Evolutionary conservation across 1,140 invertebrate species (phyloP), one percentile per base, ranked within the genome.

Genomic region (Tribolium madens): DNA sequence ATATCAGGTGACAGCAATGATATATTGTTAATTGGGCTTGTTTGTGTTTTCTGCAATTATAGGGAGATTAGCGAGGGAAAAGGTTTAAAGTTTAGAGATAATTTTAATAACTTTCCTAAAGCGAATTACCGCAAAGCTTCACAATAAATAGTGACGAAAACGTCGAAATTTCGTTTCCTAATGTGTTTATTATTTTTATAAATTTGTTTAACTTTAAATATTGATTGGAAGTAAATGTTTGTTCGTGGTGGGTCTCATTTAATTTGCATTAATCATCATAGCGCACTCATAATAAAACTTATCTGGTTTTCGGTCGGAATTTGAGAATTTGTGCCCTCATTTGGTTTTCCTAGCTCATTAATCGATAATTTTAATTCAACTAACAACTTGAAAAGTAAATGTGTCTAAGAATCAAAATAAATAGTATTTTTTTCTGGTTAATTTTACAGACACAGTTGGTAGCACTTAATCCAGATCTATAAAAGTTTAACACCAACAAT

Each of bases 11-110:
- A 26, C 57, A 33, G n/a, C 6, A n/a, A 26, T 64, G 57, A 64
- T 64, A 64, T 64, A 64, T 64, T 64, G 57, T 26, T 31, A 64
- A 64, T 64, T 64, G 57, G 57, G 33, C 10, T 64, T 57, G 52
- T 57, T 18, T 57, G 17, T 57, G 52, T 12, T 17, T 7, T 26
- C 7, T 64, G 57, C 57, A 64, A 64, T 64, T 64, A 64, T 64
- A 18, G 14, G n/a, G 52, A 57, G 52, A 57, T 50, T 50, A 50
- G 12, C 3, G 48, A 50, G 12, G 14, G 13, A 50, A 50, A 17
- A 12, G 12, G 12, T 5, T 50, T 2, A 14, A 7, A 50, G 47
- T 50, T 14, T 14, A 3, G 48, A 50, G 12, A 50, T 50, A 50
- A 15, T 14, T 50, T 50, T 50, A 14, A 14, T 50, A 50, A 14